Conservation (phyloP, 2,113 vertebrate genomes). For the Nycticryphes semicollaris region DNA sequence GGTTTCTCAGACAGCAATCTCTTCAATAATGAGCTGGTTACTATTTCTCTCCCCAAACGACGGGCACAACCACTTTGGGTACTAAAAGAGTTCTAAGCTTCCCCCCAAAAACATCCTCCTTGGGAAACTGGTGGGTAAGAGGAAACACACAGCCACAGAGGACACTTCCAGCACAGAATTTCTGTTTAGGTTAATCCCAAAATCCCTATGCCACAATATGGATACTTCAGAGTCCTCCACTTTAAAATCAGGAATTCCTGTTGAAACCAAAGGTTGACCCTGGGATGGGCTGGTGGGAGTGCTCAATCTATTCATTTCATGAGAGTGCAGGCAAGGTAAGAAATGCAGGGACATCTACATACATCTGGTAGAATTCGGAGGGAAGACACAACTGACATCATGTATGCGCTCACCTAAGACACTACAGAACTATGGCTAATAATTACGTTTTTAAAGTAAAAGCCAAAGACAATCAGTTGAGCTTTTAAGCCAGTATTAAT, state of each 20-base stretch:
- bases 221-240: background rate
- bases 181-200: background rate
- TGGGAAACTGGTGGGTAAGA: background rate
- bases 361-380: background rate
- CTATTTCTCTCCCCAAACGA: background rate
- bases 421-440: background rate
- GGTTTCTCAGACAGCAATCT: background rate
- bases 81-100: background rate
- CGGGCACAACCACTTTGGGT: background rate
- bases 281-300: background rate
- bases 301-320: background rate
- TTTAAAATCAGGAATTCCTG: background rate
- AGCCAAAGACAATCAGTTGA: background rate
- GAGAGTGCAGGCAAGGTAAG: background rate
- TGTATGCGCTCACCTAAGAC: background rate
- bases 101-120: rapidly evolving
- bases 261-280: background rate
- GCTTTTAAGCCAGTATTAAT: background rate
- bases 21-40: background rate
- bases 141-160: background rate
- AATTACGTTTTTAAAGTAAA: background rate
- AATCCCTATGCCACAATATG: background rate
- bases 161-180: background rate
- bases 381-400: background rate
- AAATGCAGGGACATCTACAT: background rate